These are phyloP conservation scores for Urosaurus nigricauda DNA, from an alignment of 2,797 vertebrate species.

Conservation along the genomic window DNA sequence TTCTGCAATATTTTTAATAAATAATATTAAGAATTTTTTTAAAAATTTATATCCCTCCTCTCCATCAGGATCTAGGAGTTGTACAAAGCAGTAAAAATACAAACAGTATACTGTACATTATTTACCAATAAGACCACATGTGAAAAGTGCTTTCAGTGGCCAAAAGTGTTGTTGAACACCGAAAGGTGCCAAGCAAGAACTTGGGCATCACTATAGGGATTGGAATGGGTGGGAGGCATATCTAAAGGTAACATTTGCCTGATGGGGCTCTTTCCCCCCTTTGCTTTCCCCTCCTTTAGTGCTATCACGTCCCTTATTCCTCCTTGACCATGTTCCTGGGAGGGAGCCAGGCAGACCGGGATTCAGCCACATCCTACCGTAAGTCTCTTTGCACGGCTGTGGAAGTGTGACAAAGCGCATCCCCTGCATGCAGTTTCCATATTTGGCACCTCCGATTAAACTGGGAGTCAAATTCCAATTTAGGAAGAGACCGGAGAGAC, in stretches of 20 bases:
- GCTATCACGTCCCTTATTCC: slow-evolving; percentile 82
- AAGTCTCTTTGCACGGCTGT: slow-evolving; percentile 59
- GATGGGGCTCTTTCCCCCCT: too few species aligned
- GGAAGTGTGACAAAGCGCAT: too few species aligned
- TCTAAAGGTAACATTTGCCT: neutral
- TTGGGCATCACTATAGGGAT: neutral
- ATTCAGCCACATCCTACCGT: slow-evolving; percentile 86
- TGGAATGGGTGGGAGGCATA: neutral
- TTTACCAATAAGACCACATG: neutral
- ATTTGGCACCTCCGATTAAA: neutral
- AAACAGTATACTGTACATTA: neutral
- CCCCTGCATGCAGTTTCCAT: neutral
- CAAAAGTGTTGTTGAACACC: neutral
- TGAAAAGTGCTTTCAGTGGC: neutral
- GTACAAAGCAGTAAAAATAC: too few species aligned
- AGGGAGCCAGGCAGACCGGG: slow-evolving; percentile 80
- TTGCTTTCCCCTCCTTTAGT: slow-evolving; percentile 71
- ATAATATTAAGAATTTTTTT: too few species aligned
- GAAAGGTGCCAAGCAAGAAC: neutral
- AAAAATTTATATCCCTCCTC: too few species aligned
- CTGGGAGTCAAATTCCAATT: neutral
- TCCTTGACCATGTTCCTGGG: slow-evolving; percentile 87
- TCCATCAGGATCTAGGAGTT: too few species aligned
- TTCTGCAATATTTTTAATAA: too few species aligned
- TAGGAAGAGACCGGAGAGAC: neutral